A percentile compares a stretch with the other conserved stretches of the same genome.
Conservation (phyloP, 2,797 vertebrate species). For the Eulemur rubriventer region DNA sequence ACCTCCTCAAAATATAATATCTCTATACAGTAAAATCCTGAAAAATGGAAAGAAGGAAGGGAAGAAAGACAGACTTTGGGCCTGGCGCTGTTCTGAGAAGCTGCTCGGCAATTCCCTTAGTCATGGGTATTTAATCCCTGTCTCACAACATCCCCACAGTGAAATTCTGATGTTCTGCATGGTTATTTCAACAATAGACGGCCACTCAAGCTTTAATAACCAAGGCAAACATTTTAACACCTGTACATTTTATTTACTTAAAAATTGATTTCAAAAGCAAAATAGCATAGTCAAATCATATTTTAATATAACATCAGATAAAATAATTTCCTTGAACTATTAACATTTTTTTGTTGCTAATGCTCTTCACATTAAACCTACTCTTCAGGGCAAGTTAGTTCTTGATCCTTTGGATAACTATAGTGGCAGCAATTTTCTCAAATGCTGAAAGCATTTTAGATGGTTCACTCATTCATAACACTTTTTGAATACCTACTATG, state of each 20-base stretch:
- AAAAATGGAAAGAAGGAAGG: background rate
- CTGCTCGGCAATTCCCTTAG: background rate
- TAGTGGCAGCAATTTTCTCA: background rate
- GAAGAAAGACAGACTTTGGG: background rate
- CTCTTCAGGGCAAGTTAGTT: background rate
- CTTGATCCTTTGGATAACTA: background rate
- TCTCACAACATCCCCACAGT: background rate
- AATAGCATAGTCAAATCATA: background rate
- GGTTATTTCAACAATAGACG: background rate
- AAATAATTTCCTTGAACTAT: background rate
- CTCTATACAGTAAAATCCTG: background rate
- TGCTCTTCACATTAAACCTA: background rate
- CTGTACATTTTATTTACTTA: background rate
- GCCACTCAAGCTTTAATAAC: background rate
- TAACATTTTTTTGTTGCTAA: background rate
- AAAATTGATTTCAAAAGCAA: background rate
- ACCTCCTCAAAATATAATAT: constrained; percentile 27
- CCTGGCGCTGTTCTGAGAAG: background rate
- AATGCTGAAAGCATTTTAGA: background rate
- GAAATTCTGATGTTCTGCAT: background rate
- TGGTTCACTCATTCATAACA: background rate
- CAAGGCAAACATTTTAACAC: background rate
- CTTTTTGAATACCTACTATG: background rate
- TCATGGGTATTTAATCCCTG: background rate
- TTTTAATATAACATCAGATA: constrained; percentile 22